Percentiles rank a stretch among this genome's conserved stretches.
phyloP scores from a whole-genome alignment of 2,888 invertebrate species.

The Trypoxylon attenuatum region DNA sequence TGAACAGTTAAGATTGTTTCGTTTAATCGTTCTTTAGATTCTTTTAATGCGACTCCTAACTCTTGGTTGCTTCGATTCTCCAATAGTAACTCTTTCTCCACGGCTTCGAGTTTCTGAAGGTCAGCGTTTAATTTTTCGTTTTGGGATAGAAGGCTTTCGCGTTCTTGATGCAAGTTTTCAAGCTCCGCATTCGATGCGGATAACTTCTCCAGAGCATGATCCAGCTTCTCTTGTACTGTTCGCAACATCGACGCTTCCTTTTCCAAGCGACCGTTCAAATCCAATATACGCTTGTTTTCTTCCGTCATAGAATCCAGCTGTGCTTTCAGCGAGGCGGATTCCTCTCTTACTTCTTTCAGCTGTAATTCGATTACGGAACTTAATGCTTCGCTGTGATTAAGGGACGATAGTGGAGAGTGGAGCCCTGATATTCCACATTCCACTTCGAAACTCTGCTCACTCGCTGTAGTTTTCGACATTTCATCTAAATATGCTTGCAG shows the following conservation, averaged over 20 bases:
- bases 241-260: slow-evolving; percentile 40
- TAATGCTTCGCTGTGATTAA: slow-evolving; percentile 63
- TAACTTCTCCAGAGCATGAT: slow-evolving; percentile 16
- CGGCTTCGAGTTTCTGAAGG: too few species aligned
- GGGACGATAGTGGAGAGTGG: slow-evolving; percentile 18
- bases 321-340: slow-evolving; percentile 56
- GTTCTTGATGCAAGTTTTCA: neutral
- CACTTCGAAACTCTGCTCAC: slow-evolving; percentile 66
- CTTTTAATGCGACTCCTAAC: too few species aligned
- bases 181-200: slow-evolving; percentile 17
- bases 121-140: too few species aligned
- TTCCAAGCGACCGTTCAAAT: slow-evolving; percentile 18
- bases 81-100: too few species aligned
- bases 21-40: too few species aligned
- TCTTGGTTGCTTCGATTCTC: too few species aligned
- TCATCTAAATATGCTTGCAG: slow-evolving; percentile 61
- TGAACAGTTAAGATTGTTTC: too few species aligned
- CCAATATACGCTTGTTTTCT: slow-evolving; percentile 10
- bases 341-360: slow-evolving; percentile 71
- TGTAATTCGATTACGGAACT: slow-evolving; percentile 71
- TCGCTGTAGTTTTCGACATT: slow-evolving; percentile 40
- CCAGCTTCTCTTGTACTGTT: slow-evolving; percentile 39
- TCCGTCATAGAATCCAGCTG: slow-evolving; percentile 75
- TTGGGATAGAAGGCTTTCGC: neutral
- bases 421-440: slow-evolving; percentile 49